These are phyloP conservation scores for Plecturocebus donacophilus DNA, from an alignment of 2,113 vertebrate species.

Conservation along the genomic window DNA sequence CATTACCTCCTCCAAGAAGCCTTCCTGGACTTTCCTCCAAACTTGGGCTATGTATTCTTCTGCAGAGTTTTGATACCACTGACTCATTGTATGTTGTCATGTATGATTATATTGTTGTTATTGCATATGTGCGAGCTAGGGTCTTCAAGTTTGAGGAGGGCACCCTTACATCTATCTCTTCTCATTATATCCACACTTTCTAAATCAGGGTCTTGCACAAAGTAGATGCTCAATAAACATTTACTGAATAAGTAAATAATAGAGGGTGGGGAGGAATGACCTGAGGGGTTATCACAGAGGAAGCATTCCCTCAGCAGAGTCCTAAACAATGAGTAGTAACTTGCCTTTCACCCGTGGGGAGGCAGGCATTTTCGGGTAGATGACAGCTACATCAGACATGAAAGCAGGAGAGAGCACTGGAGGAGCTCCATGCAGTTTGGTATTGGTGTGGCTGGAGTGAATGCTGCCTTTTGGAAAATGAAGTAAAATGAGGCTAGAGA, in stretches of 20 bases:
- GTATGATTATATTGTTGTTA: not conserved
- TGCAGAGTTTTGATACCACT: not conserved
- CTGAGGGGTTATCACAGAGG: not conserved
- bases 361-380: not conserved
- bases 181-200: not conserved
- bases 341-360: not conserved
- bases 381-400: not conserved
- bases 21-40: not conserved
- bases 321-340: not conserved
- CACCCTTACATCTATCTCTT: not conserved
- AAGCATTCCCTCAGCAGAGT: not conserved
- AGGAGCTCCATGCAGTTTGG: not conserved
- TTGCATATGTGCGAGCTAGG: not conserved
- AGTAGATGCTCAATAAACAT: not conserved
- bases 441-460: not conserved
- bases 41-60: not conserved
- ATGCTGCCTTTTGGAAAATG: not conserved
- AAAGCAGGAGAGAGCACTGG: not conserved
- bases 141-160: not conserved
- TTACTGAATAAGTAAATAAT: not conserved
- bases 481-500: not conserved
- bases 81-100: not conserved
- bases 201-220: constrained; percentile 5
- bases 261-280: not conserved
- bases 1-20: not conserved